Evolutionary conservation across 2,888 invertebrate genomes (phyloP).

Genomic region (Trichacis sp.): DNA sequence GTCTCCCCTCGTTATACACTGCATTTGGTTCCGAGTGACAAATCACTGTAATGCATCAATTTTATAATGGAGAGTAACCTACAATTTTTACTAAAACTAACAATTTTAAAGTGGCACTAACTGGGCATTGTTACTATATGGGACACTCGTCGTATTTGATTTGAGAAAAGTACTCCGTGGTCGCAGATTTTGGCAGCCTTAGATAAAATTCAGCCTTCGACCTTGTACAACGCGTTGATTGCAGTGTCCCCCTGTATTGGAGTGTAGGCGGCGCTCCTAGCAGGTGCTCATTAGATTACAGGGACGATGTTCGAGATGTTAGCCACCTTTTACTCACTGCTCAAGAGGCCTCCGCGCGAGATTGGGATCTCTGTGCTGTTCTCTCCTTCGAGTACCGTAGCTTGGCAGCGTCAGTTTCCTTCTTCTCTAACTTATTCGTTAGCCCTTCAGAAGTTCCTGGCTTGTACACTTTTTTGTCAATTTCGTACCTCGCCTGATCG

Average conservation of each 20-base stretch:
- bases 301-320: conserved; percentile 64
- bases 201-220: neutral
- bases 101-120: too few species aligned
- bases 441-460: conserved; percentile 20
- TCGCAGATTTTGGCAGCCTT: neutral
- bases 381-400: conserved; percentile 32
- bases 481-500: neutral
- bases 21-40: too few species aligned
- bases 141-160: too few species aligned
- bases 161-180: too few species aligned
- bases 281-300: conserved; percentile 66
- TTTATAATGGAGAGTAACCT: too few species aligned
- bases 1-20: too few species aligned
- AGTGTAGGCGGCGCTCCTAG: conserved; percentile 63
- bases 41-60: too few species aligned
- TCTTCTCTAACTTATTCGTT: conserved; percentile 22
- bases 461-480: conserved; percentile 23
- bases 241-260: conserved; percentile 47
- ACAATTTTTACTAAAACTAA: too few species aligned
- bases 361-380: conserved; percentile 59
- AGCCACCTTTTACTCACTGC: conserved; percentile 63
- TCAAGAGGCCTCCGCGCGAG: conserved; percentile 59
- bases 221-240: conserved; percentile 36
- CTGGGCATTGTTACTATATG: too few species aligned
- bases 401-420: conserved; percentile 19